phyloP scores from a whole-genome alignment of 2,113 vertebrate genomes.

The Acanthochromis polyacanthus region DNA sequence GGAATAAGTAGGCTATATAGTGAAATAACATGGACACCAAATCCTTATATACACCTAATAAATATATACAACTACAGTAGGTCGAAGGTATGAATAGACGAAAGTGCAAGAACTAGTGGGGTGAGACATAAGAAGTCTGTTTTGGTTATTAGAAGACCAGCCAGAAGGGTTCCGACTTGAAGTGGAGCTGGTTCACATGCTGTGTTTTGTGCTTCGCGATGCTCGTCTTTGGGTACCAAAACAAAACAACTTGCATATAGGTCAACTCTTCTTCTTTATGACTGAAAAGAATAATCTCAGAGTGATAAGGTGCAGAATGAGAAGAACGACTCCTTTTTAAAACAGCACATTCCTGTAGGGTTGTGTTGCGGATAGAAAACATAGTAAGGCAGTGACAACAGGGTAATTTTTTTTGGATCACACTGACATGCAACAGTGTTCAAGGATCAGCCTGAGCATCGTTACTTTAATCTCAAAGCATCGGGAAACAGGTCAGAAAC shows the following conservation, averaged over 20 bases:
- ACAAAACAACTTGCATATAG: slow-evolving; percentile 29
- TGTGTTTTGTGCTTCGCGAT: slow-evolving; percentile 49
- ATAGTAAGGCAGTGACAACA: slow-evolving; percentile 51
- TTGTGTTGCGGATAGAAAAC: slow-evolving; percentile 8
- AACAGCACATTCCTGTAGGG: slow-evolving; percentile 42
- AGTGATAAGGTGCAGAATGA: slow-evolving; percentile 45
- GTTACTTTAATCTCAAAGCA: slow-evolving; percentile 22
- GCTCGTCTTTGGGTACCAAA: slow-evolving; percentile 48
- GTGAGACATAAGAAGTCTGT: slow-evolving; percentile 18
- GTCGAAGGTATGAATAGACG: slow-evolving; percentile 61
- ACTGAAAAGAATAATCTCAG: slow-evolving; percentile 4
- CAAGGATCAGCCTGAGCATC: slow-evolving; percentile 46
- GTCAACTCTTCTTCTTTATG: slow-evolving; percentile 12
- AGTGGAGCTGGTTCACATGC: slow-evolving; percentile 20
- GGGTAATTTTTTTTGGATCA: slow-evolving; percentile 16
- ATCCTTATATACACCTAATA: slow-evolving; percentile 64
- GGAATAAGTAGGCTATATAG: slow-evolving; percentile 53
- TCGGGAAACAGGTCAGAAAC: not conserved
- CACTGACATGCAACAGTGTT: slow-evolving; percentile 37
- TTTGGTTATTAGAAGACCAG: slow-evolving; percentile 24
- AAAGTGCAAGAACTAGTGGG: slow-evolving; percentile 49
- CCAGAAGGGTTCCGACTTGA: not conserved
- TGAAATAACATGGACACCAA: slow-evolving; percentile 64
- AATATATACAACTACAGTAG: slow-evolving; percentile 64
- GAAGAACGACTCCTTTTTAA: slow-evolving; percentile 10